Evolutionary conservation across 1,140 invertebrate species (phyloP), one percentile per base, ranked within the genome.

Genomic region (Ruditapes philippinarum): DNA sequence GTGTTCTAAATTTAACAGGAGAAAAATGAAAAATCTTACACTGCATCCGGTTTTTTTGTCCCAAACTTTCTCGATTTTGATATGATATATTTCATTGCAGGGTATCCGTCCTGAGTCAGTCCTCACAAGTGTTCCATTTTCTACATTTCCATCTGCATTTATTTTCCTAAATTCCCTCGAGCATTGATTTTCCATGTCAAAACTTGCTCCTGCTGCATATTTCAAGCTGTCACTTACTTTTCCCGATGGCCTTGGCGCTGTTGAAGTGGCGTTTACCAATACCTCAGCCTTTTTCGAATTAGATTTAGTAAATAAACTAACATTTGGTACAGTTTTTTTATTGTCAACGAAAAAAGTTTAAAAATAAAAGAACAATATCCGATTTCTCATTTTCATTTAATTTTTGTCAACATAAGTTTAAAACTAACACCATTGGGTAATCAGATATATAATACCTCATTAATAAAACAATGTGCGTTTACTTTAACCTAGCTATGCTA

Each of bases 51-150:
- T 11, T 54, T 5, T 4, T 4, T 54, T n/a, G 51, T 80, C 31
- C 76, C 76, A 79, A 25, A 22, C 22, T 12, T 14, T 28, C 5
- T 40, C 42, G n/a, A 84, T 84, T 57, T 74, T 84, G 7, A 84
- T 9, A 36, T 73, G 68, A 25, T 54, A 74, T 7, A 84, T 84
- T 33, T 70, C 25, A n/a, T n/a, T 40, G 45, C 68, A 84, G 14
- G 42, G 68, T 17, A 70, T 40, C n/a, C 33, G 14, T 14, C 28
- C 45, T 45, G 74, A 31, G 4, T 45, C 22, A 45, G 82, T 73
- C 2, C 36, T 22, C 0, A 68, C 68, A 9, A 73, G 22, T 5
- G 36, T 33, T 7, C 82, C 82, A 42, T 81, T 38, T 22, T 19
- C 14, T 0, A 73, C 57, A 40, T 60, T 40, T 9, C 33, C 33